phyloP scores from a whole-genome alignment of 92 coral and sea anemone species.

The Porites cylindrica region DNA sequence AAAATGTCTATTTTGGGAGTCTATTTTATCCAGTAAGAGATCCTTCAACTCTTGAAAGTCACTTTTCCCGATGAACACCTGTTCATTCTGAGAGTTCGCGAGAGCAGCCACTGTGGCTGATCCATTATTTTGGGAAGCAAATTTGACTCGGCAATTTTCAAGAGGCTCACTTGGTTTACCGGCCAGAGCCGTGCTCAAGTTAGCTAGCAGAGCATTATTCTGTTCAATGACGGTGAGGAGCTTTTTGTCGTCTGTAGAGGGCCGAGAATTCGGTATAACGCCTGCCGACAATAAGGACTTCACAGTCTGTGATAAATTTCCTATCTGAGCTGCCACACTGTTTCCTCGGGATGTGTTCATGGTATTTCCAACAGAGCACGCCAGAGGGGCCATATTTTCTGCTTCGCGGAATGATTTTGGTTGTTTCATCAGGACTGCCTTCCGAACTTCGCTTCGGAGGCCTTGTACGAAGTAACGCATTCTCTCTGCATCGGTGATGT shows the following conservation, averaged over 20 bases:
- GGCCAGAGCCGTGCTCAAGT: neutral
- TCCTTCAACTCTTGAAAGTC: neutral
- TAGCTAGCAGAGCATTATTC: neutral
- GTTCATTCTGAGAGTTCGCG: too few species aligned
- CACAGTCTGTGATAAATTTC: neutral
- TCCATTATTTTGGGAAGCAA: neutral
- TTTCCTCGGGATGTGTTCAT: neutral
- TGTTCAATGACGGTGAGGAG: neutral
- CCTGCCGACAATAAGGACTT: neutral
- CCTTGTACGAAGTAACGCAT: slow-evolving; percentile 47
- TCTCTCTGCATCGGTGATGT: slow-evolving; percentile 23
- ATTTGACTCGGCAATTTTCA: too few species aligned
- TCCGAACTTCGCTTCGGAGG: neutral
- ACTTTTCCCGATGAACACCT: too few species aligned
- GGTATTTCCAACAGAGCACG: neutral
- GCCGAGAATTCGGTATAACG: neutral
- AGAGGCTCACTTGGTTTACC: neutral
- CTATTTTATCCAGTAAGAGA: neutral
- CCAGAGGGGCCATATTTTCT: slow-evolving; percentile 22
- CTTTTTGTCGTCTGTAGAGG: neutral
- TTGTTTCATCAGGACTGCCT: neutral
- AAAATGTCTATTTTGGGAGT: neutral
- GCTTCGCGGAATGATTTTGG: slow-evolving; percentile 25
- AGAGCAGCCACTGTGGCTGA: too few species aligned
- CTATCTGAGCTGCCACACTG: neutral